Evolutionary conservation across 1,140 invertebrate species (phyloP), one percentile per base, ranked within the genome.

Genomic region (Nymphalis io): DNA sequence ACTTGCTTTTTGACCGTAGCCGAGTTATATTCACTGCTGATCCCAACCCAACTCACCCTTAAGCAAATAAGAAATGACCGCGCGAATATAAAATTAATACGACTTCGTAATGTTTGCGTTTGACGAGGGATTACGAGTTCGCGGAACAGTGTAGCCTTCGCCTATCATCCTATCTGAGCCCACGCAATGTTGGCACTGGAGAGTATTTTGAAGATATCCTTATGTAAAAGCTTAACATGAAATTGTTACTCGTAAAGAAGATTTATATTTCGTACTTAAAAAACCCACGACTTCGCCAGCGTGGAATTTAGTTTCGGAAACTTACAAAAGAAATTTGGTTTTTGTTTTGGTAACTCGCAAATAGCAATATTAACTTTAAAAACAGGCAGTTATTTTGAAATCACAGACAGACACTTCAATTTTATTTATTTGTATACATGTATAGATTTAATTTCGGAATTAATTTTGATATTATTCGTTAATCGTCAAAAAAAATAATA

Each of bases 1-100:
- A 91, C 87, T 91, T 91, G 89, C 87, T 87, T 72, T 91, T 91
- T 86, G 84, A 76, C 73, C 77, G 76, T 62, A 70, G 72, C 60
- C 21, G 59, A 20, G 46, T 51, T 62, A 63, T 67, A 81, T 72
- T 79, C 79, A 76, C 82, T 82, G 76, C 80, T 82, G 76, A 82
- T 81, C 80, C 79, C 64, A 70, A 72, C 75, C 62, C 64, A 67
- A 75, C 33, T 74, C 73, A 72, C 72, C 76, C 79, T 80, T 90
- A 83, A 84, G 83, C 82, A 87, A 87, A 87, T 77, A 85, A 61
- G 68, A 57, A 78, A 65, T 75, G 82, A 74, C 78, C 76, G 72
- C 77, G 87, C 87, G 78, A 88, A 89, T 85, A 76, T 83, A 75
- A 23, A 70, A 79, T 81, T 78, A 79, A 78, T 80, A 72, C 65